Evolutionary conservation across 92 coral and sea anemone species (phyloP), one percentile per base, ranked within the genome.

Genomic region (Hydrozoanthus gracilis): DNA sequence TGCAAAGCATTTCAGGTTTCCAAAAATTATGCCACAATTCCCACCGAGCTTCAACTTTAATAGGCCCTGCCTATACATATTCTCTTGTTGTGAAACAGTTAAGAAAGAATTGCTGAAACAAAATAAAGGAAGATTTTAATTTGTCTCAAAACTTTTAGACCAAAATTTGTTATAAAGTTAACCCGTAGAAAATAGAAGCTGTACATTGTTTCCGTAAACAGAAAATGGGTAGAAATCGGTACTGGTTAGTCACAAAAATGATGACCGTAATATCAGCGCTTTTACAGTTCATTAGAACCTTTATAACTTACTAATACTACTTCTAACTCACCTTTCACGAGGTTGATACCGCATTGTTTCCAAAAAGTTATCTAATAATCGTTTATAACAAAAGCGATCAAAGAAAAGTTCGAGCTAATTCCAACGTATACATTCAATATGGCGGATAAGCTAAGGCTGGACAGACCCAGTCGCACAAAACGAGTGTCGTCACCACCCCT

Each of bases 401-500:
- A 45, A n/a, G 61, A 18, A 80, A 79, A 66, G 17, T 65, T 48
- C 48, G 60, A 48, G 16, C 64, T 80, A 62, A 18, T 65, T 65
- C 18, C 62, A 65, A 48, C 72, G 50, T 64, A 80, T 61, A 80
- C 85, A 80, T 16, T 65, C 62, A 80, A 80, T 80, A 80, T 80
- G 85, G 85, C 85, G 85, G 85, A 71, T 7, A 15, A n/a, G 55
- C 16, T 54, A 68, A 47, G 47, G 18, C 27, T 58, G 61, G 46
- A 45, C 50, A 44, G 13, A 17, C 17, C 17, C 4, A 49, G 39
- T 27, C 39, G 39, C 39, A 87, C 71, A 48, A 46, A 75, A 77
- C 84, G 58, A 73, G 76, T 87, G 89, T 84, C 95, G 90, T 95
- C 93, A 93, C 91, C 98, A 92, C 95, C 98, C 98, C 95, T 88